Evolutionary conservation across 2,113 vertebrate species (phyloP).

Genomic region (Rhodinocichla rosea): DNA sequence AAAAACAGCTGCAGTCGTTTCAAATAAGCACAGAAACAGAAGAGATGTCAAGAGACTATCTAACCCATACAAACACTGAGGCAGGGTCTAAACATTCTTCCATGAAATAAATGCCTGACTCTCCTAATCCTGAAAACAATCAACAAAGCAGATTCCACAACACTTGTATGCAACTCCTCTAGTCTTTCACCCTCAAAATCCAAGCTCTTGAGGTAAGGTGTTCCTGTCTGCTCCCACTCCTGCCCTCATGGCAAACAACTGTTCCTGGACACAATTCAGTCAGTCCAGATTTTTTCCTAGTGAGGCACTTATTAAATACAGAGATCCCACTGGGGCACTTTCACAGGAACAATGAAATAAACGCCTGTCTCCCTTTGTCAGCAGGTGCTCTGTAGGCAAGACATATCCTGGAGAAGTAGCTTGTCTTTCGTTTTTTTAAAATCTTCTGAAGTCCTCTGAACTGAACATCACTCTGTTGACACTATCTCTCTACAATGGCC

Average conservation of each 20-base stretch:
- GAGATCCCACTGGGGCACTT: neutral
- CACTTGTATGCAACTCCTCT: neutral
- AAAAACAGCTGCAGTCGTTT: constrained; percentile 52
- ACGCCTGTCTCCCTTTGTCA: neutral
- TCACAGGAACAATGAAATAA: constrained; percentile 3
- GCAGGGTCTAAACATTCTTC: neutral
- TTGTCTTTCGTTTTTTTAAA: neutral
- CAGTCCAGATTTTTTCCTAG: neutral
- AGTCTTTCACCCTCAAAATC: neutral
- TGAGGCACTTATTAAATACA: neutral
- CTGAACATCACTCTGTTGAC: neutral
- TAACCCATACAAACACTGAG: constrained; percentile 4
- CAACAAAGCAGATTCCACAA: neutral
- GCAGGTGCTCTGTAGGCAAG: neutral
- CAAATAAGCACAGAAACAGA: constrained; percentile 10
- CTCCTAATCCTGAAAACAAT: neutral
- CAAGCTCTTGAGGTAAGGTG: constrained; percentile 6
- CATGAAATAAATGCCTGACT: neutral
- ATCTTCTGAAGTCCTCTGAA: neutral
- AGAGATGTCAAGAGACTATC: constrained; percentile 46
- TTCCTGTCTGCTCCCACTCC: neutral
- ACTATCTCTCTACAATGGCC: neutral
- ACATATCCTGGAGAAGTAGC: neutral
- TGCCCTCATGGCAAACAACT: neutral
- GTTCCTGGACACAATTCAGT: neutral